Conservation (phyloP, 2,113 vertebrate genomes). For the Daphoenositta chrysoptera region DNA sequence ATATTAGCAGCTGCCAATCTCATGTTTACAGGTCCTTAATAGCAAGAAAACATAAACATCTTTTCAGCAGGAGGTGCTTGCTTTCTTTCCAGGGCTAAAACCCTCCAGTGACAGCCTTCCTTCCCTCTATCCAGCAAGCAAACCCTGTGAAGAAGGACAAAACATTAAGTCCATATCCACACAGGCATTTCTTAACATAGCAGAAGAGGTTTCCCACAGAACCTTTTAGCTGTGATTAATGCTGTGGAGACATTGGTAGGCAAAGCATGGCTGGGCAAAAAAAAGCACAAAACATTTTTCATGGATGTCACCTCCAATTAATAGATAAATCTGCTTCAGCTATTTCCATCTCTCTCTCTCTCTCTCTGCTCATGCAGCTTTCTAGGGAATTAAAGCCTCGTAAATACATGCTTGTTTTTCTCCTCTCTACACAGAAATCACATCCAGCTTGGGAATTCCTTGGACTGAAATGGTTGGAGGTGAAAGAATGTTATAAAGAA, state of each 20-base stretch:
- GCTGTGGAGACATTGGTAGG: not conserved
- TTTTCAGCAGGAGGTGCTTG: not conserved
- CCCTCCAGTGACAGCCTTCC: not conserved
- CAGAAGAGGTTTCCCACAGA: not conserved
- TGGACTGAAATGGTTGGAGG: not conserved
- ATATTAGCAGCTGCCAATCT: not conserved
- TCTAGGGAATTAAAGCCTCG: not conserved
- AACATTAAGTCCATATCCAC: not conserved
- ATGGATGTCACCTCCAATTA: constrained; percentile 16
- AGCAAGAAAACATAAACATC: not conserved
- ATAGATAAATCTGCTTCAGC: not conserved
- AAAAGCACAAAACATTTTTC: constrained; percentile 4
- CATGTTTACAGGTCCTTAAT: not conserved
- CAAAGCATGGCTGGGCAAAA: not conserved
- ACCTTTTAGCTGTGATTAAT: constrained; percentile 7
- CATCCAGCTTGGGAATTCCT: not conserved
- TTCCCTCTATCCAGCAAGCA: not conserved
- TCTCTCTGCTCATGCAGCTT: not conserved
- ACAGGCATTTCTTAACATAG: constrained; percentile 7
- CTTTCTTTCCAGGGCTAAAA: not conserved
- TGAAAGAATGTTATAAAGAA: not conserved
- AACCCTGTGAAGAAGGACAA: not conserved
- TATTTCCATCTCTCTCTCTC: not conserved
- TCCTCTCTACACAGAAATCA: not conserved
- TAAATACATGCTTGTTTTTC: not conserved